These are phyloP conservation scores for Squalus acanthias DNA, from an alignment of 2,797 vertebrate species.

Conservation along the genomic window DNA sequence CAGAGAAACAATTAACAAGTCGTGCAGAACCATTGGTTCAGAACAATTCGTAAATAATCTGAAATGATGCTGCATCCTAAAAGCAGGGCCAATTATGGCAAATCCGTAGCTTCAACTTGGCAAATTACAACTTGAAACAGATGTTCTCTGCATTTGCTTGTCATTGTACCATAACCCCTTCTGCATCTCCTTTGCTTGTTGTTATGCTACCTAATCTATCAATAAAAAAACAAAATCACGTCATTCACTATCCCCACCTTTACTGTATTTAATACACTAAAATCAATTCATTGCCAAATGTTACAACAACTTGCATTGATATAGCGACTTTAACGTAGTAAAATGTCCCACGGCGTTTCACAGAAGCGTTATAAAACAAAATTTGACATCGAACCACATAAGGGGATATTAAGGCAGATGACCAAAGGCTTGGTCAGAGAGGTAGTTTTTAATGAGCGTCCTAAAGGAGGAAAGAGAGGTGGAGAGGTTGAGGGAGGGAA, in stretches of 20 bases:
- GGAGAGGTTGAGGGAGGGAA: too few species aligned
- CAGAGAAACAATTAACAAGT: neutral
- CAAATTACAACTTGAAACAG: neutral
- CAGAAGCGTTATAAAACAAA: too few species aligned
- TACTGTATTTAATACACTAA: neutral
- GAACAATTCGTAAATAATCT: neutral
- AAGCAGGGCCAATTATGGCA: neutral
- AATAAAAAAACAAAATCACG: neutral
- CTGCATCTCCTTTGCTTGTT: neutral
- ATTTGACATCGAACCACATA: too few species aligned
- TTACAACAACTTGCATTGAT: neutral
- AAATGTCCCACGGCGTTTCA: too few species aligned
- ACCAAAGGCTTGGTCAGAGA: too few species aligned
- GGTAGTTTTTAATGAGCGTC: too few species aligned
- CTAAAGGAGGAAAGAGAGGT: too few species aligned
- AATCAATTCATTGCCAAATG: neutral
- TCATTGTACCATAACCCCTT: too few species aligned
- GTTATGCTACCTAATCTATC: neutral
- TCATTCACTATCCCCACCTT: neutral
- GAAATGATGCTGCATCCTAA: neutral
- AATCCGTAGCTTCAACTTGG: neutral
- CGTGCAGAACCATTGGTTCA: neutral
- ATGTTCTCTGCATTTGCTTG: neutral
- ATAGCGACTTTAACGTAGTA: neutral
- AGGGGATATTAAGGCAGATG: too few species aligned